These are phyloP conservation scores for Drosophila pectinifera DNA, from an alignment of 1,140 invertebrate species.

Conservation along the genomic window DNA sequence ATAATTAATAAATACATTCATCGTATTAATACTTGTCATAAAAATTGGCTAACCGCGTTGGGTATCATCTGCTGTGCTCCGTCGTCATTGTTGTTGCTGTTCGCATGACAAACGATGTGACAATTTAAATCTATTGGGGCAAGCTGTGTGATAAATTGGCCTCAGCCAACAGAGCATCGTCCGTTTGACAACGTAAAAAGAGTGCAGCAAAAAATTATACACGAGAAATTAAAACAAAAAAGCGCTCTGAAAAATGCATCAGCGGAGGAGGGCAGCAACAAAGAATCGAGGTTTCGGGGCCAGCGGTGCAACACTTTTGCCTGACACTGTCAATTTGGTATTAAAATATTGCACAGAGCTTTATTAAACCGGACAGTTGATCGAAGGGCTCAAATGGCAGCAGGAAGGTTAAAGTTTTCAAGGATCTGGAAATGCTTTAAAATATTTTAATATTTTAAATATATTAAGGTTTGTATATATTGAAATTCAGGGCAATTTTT, in stretches of 20 bases:
- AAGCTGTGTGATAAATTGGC: conserved; percentile 71
- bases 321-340: conserved; percentile 70
- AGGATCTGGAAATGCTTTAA: too few relatives aligned
- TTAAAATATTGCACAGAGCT: conserved; percentile 64
- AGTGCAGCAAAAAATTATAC: conserved; percentile 27
- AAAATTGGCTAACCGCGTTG: conserved; percentile 25
- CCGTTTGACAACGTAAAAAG: conserved; percentile 47
- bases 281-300: conserved; percentile 33
- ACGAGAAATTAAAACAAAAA: conserved; percentile 22
- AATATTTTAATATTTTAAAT: too few relatives aligned
- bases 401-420: background rate
- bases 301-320: conserved; percentile 53
- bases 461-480: too few relatives aligned
- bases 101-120: conserved; percentile 77
- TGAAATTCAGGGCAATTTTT: too few relatives aligned
- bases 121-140: conserved; percentile 81
- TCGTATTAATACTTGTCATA: conserved; percentile 51
- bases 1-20: conserved; percentile 49
- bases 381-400: conserved; percentile 20
- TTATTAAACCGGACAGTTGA: conserved; percentile 44
- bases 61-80: conserved; percentile 26
- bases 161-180: conserved; percentile 47
- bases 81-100: conserved; percentile 8
- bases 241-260: conserved; percentile 49
- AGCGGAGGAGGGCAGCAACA: conserved; percentile 16